Evolutionary conservation across 2,113 vertebrate species (phyloP).

Genomic region (Morone chrysops): DNA sequence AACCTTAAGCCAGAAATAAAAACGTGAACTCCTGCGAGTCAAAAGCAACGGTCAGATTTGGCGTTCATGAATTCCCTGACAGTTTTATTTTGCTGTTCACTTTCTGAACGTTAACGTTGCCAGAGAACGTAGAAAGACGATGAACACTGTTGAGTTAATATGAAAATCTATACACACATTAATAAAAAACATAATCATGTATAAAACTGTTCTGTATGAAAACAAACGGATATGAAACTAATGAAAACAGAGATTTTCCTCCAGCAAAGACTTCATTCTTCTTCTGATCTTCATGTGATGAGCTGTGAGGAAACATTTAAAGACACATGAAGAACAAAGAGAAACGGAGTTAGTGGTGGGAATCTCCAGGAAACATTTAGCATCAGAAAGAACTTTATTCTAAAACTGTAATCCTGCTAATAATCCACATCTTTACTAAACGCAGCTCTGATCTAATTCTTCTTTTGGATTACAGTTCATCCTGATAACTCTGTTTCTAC

Average conservation of each 20-base stretch:
- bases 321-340: neutral
- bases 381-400: too few species aligned
- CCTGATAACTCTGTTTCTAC: too few species aligned
- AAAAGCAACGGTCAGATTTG: neutral
- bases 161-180: slow-evolving; percentile 24
- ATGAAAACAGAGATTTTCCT: neutral
- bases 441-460: too few species aligned
- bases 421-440: too few species aligned
- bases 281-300: slow-evolving; percentile 71
- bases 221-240: slow-evolving; percentile 20
- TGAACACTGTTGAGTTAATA: neutral
- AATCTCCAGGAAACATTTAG: too few species aligned
- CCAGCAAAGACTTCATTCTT: neutral
- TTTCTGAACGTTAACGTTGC: neutral
- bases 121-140: neutral
- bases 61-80: neutral
- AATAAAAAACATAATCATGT: slow-evolving; percentile 19
- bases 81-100: neutral
- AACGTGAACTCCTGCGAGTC: neutral
- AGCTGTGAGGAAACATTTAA: slow-evolving; percentile 44
- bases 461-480: too few species aligned
- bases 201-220: slow-evolving; percentile 31
- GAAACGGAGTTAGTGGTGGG: too few species aligned
- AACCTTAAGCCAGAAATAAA: slow-evolving; percentile 13
- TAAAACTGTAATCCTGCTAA: too few species aligned